phyloP scores from a whole-genome alignment of 2,888 invertebrate species.

The Calephelis perditalis region DNA sequence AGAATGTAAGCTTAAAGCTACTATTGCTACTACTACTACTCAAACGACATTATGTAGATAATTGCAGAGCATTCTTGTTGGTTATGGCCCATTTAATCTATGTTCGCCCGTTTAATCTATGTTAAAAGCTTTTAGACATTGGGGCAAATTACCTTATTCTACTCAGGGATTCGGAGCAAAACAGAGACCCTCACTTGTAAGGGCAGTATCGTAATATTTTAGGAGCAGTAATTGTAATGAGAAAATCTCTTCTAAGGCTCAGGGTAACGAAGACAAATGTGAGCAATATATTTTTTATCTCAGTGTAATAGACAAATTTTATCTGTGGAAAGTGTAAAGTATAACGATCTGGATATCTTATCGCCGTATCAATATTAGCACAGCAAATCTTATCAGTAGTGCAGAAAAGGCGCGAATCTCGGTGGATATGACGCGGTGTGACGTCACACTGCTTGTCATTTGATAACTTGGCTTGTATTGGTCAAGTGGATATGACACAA shows the following conservation, averaged over 20 bases:
- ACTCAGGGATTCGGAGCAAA: too few species aligned
- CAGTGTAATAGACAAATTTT: constrained; percentile 50
- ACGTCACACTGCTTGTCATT: constrained; percentile 35
- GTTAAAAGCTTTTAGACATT: too few species aligned
- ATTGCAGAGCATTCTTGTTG: too few species aligned
- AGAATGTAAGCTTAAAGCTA: too few species aligned
- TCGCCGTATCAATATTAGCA: constrained; percentile 58
- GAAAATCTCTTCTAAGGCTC: not conserved
- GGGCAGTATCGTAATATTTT: too few species aligned
- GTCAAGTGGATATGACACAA: not conserved
- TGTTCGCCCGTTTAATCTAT: too few species aligned
- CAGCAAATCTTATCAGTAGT: constrained; percentile 52
- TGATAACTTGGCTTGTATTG: not conserved
- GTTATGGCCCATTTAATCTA: too few species aligned
- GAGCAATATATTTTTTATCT: constrained; percentile 41
- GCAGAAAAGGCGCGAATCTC: constrained; percentile 58
- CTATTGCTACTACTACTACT: too few species aligned
- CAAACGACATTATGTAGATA: too few species aligned
- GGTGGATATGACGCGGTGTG: constrained; percentile 45
- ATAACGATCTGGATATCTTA: constrained; percentile 66
- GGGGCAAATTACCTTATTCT: too few species aligned
- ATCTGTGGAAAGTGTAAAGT: constrained; percentile 65
- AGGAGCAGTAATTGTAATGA: too few species aligned
- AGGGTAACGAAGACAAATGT: constrained; percentile 28
- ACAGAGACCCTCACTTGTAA: too few species aligned